Evolutionary conservation across 2,797 vertebrate species (phyloP).

Genomic region (Acropternis orthonyx): DNA sequence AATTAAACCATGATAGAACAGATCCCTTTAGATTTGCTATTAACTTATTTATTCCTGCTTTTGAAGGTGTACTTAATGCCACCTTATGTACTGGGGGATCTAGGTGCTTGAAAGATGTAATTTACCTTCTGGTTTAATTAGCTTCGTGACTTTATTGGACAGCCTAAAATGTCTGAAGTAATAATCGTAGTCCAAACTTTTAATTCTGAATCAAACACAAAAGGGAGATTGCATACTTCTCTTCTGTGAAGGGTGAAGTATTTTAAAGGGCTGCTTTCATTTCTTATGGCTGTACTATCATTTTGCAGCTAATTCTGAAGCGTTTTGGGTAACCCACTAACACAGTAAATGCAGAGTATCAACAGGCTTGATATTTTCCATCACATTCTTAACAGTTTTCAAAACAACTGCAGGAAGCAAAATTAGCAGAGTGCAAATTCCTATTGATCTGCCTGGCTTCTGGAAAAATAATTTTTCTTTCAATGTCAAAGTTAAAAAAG

Average conservation of each 20-base stretch:
- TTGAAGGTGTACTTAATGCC: not conserved
- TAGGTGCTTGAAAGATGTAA: not conserved
- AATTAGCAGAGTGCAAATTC: slow-evolving; percentile 49
- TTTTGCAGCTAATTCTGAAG: slow-evolving; percentile 6
- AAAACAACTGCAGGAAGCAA: slow-evolving; percentile 2
- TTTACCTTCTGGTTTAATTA: slow-evolving; percentile 51
- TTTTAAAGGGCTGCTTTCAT: slow-evolving; percentile 4
- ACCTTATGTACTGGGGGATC: not conserved
- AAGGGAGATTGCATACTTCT: not conserved
- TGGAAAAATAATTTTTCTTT: slow-evolving; percentile 53
- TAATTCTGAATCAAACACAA: not conserved
- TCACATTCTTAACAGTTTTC: not conserved
- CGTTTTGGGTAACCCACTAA: not conserved
- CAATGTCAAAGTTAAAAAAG: slow-evolving; percentile 61
- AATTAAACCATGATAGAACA: slow-evolving; percentile 43
- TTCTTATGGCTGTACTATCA: not conserved
- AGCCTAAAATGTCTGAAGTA: slow-evolving; percentile 36
- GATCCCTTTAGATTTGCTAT: slow-evolving; percentile 1
- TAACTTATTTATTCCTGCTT: slow-evolving; percentile 27
- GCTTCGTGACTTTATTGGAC: slow-evolving; percentile 21
- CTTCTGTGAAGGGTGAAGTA: not conserved
- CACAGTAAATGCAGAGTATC: not conserved
- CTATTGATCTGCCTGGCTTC: slow-evolving; percentile 25
- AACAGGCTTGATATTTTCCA: not conserved
- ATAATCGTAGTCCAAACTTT: slow-evolving; percentile 14